Evolutionary conservation across 64 coral and sea anemone genomes (phyloP), one percentile per base, ranked within the genome.

Genomic region (Stichodactyla helianthus): DNA sequence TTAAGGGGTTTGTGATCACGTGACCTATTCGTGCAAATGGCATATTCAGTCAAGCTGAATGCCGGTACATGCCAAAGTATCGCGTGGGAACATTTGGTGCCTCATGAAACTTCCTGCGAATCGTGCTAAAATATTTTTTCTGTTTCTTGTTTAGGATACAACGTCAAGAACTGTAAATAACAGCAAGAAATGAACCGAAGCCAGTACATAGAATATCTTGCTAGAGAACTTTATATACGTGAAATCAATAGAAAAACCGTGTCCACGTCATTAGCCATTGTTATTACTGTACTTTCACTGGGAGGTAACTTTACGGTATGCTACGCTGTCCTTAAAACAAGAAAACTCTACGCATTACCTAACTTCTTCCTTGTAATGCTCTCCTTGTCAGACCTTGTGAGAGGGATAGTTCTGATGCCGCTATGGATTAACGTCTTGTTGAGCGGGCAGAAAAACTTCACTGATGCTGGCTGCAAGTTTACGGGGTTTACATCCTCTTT

Each of bases 331-430:
- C 35, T 81, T 14, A 81, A 81, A 54, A 81, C 35, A 7, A 81
- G 22, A 1, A 81, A 17, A 9, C 52, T 81, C 5, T 15, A 81
- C 15, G 5, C 35, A 8, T 17, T 81, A 6, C 54, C 78, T 5
- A 81, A 81, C 50, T 81, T 81, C 78, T 81, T 81, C 12, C 78
- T 81, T 5, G 78, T 81, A 6, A 53, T 81, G 1, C 25, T 81
- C 8, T 17, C 78, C 7, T 51, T 81, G 13, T 51, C 78, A 17
- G 78, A 81, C 16, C 78, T 81, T 81, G 52, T 20, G 1, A 52
- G 78, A 22, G 78, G 26, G 27, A 74, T 74, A 1, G 68, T 22
- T 50, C 11, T 81, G 6, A 81, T 81, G 78, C 78, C 78, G 5
- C 10, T 81, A 52, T 81, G 78, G 78, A 81, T 81, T 10, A 15